Evolutionary conservation across 2,113 vertebrate genomes (phyloP).

Genomic region (Sander lucioperca): DNA sequence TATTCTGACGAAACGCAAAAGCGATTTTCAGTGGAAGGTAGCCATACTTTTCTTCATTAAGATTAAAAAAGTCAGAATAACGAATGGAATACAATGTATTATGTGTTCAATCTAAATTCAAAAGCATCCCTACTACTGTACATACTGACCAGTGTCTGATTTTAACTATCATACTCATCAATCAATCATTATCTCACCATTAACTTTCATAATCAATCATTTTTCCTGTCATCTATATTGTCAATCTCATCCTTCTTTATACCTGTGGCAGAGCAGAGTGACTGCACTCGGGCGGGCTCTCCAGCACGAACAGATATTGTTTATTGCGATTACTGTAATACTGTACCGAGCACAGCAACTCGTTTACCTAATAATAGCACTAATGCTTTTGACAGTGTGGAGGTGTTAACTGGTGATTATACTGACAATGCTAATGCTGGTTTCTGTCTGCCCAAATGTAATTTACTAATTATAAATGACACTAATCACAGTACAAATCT

Average conservation of each 20-base stretch:
- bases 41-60: not conserved
- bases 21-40: not conserved
- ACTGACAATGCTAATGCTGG: conserved; percentile 2
- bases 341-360: not conserved
- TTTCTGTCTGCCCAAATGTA: conserved; percentile 10
- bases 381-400: conserved; percentile 31
- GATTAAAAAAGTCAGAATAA: not conserved
- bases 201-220: not conserved
- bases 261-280: not conserved
- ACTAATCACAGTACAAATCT: not conserved
- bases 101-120: not conserved
- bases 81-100: not conserved
- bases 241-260: conserved; percentile 1
- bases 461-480: conserved; percentile 23
- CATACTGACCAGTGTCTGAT: not conserved
- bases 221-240: not conserved
- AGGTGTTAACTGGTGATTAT: conserved; percentile 36
- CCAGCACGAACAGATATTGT: not conserved
- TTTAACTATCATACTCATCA: not conserved
- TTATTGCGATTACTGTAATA: no score
- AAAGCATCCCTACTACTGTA: not conserved
- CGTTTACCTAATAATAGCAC: conserved; percentile 15
- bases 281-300: not conserved
- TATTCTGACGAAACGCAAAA: not conserved
- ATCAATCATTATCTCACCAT: conserved; percentile 6